Conservation (phyloP, 2,797 vertebrate species). For the Chlorospingus flavigularis region DNA sequence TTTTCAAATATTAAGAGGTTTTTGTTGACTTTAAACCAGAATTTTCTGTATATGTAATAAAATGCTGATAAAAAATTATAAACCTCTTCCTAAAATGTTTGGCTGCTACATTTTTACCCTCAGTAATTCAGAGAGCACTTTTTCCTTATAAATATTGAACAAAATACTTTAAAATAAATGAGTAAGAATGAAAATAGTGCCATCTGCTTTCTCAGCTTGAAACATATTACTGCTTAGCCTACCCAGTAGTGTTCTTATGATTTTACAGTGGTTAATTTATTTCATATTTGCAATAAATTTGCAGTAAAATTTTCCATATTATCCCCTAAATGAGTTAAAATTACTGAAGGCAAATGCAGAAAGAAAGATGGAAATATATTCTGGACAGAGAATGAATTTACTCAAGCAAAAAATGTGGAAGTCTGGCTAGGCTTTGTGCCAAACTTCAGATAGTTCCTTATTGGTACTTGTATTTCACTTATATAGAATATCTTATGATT, state of each 20-base stretch:
- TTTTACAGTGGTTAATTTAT: neutral
- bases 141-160: neutral
- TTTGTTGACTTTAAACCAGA: neutral
- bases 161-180: neutral
- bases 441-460: neutral
- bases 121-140: neutral
- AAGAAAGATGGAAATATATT: neutral
- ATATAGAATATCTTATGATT: neutral
- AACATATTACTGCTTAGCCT: neutral
- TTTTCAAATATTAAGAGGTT: neutral
- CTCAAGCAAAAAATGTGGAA: neutral
- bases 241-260: neutral
- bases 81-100: neutral
- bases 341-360: neutral
- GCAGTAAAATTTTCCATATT: neutral
- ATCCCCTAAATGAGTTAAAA: neutral
- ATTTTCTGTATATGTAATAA: neutral
- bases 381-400: neutral
- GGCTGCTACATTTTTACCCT: neutral
- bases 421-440: neutral
- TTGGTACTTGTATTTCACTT: neutral
- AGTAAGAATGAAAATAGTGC: neutral
- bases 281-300: neutral
- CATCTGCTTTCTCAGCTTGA: slow-evolving; percentile 33
- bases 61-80: neutral